Percentiles rank a stretch among this genome's conserved stretches.
These are phyloP conservation scores for Spisula subtruncata DNA, from an alignment of 2,888 invertebrate species.

Conservation along the genomic window DNA sequence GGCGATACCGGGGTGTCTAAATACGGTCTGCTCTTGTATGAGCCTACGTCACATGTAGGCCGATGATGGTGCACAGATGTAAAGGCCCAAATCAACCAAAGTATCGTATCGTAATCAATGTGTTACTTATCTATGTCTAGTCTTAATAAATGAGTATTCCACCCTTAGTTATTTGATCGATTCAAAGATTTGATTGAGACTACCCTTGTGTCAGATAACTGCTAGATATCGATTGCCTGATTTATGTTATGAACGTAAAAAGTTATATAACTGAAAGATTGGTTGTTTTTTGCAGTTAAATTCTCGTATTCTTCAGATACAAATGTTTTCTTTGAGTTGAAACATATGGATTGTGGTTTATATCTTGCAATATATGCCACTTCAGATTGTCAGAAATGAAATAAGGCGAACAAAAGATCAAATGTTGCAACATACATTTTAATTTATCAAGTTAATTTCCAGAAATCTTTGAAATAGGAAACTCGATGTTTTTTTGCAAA, in stretches of 20 bases:
- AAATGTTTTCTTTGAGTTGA: neutral
- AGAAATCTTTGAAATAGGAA: no score
- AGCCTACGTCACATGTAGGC: no score
- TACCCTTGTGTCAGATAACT: neutral
- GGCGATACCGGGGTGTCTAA: no score
- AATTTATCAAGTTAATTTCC: no score
- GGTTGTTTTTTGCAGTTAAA: neutral
- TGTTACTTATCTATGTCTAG: no score
- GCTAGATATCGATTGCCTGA: neutral
- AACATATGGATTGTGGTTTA: constrained; percentile 3
- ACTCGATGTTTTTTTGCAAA: no score
- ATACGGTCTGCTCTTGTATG: no score
- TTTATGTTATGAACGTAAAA: neutral
- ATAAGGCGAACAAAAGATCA: neutral
- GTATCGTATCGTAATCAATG: neutral
- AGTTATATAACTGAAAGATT: neutral
- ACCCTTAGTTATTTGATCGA: neutral
- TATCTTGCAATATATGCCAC: neutral
- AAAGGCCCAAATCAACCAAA: no score
- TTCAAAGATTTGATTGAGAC: constrained; percentile 4
- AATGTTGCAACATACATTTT: no score
- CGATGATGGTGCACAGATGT: no score
- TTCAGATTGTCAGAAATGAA: neutral
- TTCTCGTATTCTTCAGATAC: neutral
- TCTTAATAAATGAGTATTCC: no score